Evolutionary conservation across 2,888 invertebrate genomes (phyloP), one percentile per base, ranked within the genome.

Genomic region (Limnephilus rhombicus): DNA sequence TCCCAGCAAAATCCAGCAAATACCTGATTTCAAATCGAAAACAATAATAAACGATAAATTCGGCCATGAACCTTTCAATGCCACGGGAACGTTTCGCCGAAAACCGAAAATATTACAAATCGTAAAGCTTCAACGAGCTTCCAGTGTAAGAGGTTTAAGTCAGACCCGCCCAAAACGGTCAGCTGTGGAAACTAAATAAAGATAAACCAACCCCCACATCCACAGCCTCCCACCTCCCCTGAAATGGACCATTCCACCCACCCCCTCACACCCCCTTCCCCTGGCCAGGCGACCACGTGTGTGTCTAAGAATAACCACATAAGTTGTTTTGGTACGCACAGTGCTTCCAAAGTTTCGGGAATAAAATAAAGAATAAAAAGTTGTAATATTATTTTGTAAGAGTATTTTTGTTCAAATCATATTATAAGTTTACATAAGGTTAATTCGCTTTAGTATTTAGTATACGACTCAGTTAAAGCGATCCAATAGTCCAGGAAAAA

Each of bases 31-130:
- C 45, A 45, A 86, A 86, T 86, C 81, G 24, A 68, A 90, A 90
- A 90, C 90, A 90, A 90, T 85, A 90, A 90, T 85, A 90, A 90
- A 53, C 83, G 29, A 68, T 90, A 90, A 85, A 85, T 85, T 80
- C 80, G 90, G n/a, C 85, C 85, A 34, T 90, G 90, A 90, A 90
- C 90, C 85, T 90, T 90, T 90, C 90, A 90, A 90, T 90, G 90
- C 90, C 90, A 85, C 83, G 85, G 15, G 49, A 83, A 53, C 49
- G 34, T 90, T 89, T 89, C 89, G 49, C 41, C 68, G 68, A 80
- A 68, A 82, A 90, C 90, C 15, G 41, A 90, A 89, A 90, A 90
- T 90, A 90, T 83, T 85, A 90, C 85, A 37, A 90, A 90, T 90
- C 90, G 90, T 90, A 90, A 90, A 90, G 90, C 49, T 49, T 81